A percentile compares a stretch with the other conserved stretches of the same genome.
Evolutionary conservation across 2,797 vertebrate species (phyloP).

Genomic region (Argyrosomus regius): DNA sequence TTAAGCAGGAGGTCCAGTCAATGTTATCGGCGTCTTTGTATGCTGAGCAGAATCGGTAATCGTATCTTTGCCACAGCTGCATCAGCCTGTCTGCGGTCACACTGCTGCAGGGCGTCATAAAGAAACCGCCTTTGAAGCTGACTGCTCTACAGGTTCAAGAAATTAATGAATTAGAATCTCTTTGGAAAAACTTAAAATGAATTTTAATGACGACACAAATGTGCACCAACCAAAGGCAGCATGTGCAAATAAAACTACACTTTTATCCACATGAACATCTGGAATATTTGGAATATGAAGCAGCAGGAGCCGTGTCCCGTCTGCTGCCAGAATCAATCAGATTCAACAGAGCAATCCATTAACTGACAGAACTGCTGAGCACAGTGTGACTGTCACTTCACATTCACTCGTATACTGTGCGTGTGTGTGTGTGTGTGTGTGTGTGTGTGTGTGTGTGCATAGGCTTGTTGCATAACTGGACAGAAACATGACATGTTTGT

Average conservation of each 20-base stretch:
- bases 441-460: neutral
- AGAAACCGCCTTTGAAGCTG: neutral
- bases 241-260: slow-evolving; percentile 3
- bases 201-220: neutral
- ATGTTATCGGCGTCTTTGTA: slow-evolving; percentile 41
- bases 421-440: slow-evolving; percentile 3
- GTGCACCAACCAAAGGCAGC: neutral
- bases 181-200: neutral
- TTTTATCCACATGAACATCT: neutral
- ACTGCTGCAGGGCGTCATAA: neutral
- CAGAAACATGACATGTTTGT: slow-evolving; percentile 6
- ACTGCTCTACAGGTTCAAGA: neutral
- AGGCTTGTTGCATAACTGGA: slow-evolving; percentile 14
- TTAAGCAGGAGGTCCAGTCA: slow-evolving; percentile 50
- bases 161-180: neutral
- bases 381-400: slow-evolving; percentile 28
- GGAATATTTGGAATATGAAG: neutral
- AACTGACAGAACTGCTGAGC: slow-evolving; percentile 48
- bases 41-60: slow-evolving; percentile 22
- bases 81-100: neutral
- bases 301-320: neutral
- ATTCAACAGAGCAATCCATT: neutral
- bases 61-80: neutral
- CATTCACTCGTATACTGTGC: slow-evolving; percentile 17
- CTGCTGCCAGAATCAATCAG: slow-evolving; percentile 36